Evolutionary conservation across 2,113 vertebrate species (phyloP).

Genomic region (Archocentrus centrarchus): DNA sequence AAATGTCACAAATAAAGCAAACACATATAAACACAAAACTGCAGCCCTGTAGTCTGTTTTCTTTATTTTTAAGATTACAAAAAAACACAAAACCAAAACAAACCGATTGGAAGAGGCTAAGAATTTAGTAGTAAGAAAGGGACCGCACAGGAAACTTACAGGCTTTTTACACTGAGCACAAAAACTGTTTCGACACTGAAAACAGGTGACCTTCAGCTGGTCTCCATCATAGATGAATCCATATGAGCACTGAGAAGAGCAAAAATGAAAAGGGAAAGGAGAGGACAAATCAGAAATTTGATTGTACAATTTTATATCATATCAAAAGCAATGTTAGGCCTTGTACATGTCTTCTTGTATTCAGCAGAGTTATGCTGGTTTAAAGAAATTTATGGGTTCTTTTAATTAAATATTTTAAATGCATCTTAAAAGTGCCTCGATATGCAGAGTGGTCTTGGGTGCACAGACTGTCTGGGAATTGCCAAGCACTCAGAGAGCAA

Average conservation of each 20-base stretch:
- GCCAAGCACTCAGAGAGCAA: not conserved
- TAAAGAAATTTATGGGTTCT: not conserved
- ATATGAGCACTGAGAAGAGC: constrained; percentile 85
- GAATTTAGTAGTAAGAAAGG: not conserved
- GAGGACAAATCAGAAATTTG: not conserved
- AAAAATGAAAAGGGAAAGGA: constrained; percentile 46
- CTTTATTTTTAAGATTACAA: not conserved
- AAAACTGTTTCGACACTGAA: constrained; percentile 88
- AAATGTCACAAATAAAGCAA: not conserved
- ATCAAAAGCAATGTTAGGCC: not conserved
- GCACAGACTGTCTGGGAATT: not conserved
- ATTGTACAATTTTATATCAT: not conserved
- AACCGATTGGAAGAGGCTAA: not conserved
- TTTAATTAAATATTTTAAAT: not conserved
- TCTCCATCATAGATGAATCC: constrained; percentile 93
- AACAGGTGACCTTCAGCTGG: constrained; percentile 88
- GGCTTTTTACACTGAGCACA: constrained; percentile 91
- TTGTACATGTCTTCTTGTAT: not conserved
- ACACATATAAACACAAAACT: not conserved
- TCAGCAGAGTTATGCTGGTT: not conserved
- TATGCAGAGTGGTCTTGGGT: not conserved
- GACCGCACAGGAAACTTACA: constrained; percentile 75
- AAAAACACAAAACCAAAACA: not conserved
- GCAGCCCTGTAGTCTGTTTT: not conserved
- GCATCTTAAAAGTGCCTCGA: not conserved